Base-by-base conservation (phyloP, 2,113 vertebrate species). In the Triplophysa tibetana region DNA sequence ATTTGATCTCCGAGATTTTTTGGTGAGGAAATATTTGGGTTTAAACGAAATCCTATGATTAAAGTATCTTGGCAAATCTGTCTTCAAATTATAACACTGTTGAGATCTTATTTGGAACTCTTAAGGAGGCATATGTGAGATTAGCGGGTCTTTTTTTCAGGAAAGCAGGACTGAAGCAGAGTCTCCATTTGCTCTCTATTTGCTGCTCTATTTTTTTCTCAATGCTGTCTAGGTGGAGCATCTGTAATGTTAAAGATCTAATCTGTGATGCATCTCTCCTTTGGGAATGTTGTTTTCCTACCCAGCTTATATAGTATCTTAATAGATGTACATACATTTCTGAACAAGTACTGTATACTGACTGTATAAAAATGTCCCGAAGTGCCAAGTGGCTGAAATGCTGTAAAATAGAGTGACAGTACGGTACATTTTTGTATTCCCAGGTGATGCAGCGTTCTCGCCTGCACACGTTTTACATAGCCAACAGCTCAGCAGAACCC, bases 401-500 rank as follows among this genome's bases (percentile, higher is more conserved):
- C 33, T 74, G 62, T 65, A 66, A 77, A 66, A 77, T 38, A 54
- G 24, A 65, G 75, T 64, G 75, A 77, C 75, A 66, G 45, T 33
- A 54, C 33, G 61, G 75, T 64, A 77, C 62, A 77, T 43, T 77
- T 64, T 21, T 76, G 62, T 64, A 54, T 77, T 77, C 61, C 75
- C 62, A 77, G 75, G 75, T 77, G 75, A 77, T 65, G 43, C 60
- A 8, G 41, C 60, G 64, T 41, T 45, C 73, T 75, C 62, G 73
- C 75, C 75, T 77, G 61, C 61, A 77, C 62, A 65, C n/a, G 50
- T 65, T 77, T 77, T 38, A 52, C 62, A 50, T 76, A 77, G 45
- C 48, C 62, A 65, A 65, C 75, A 77, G 62, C 75, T 77, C 75
- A 77, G 75, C 75, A 77, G 75, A 77, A 77, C 43, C 75, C 75